These are phyloP conservation scores for Lepidurus couesii DNA, from an alignment of 1,140 invertebrate species.

Conservation along the genomic window DNA sequence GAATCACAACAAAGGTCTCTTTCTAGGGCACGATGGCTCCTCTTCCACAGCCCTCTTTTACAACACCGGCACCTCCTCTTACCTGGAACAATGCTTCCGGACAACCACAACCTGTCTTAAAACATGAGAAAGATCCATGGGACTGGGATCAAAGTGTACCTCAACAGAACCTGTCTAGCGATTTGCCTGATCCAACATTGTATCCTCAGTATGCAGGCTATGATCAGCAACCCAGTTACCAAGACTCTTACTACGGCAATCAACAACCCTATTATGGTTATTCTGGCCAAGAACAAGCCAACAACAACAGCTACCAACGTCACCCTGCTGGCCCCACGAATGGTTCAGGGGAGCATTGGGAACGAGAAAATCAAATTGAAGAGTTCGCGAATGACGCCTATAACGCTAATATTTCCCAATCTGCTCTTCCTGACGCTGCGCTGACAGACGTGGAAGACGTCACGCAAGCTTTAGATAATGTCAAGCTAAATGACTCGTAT, in stretches of 20 bases:
- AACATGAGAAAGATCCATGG: constrained; percentile 24
- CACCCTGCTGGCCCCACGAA: neutral
- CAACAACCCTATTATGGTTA: neutral
- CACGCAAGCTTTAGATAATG: neutral
- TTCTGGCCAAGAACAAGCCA: neutral
- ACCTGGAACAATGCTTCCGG: neutral
- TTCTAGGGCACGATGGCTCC: neutral
- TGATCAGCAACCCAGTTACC: neutral
- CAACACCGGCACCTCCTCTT: constrained; percentile 4
- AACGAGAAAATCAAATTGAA: neutral
- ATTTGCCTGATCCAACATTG: neutral
- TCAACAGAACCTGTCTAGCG: neutral
- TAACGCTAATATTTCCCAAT: neutral
- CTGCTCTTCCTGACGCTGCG: neutral
- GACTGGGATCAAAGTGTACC: constrained; percentile 20
- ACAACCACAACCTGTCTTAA: constrained; percentile 1
- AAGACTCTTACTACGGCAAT: neutral
- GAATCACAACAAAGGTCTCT: neutral
- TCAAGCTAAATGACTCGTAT: neutral
- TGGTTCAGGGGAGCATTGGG: neutral
- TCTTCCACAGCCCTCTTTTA: neutral
- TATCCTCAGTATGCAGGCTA: neutral
- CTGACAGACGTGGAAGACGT: neutral
- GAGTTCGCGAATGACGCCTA: neutral
- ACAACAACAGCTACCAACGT: neutral